Percentiles rank a stretch among this genome's conserved stretches.
These are phyloP conservation scores for Bubalus kerabau DNA, from an alignment of 2,113 vertebrate species.

Conservation along the genomic window DNA sequence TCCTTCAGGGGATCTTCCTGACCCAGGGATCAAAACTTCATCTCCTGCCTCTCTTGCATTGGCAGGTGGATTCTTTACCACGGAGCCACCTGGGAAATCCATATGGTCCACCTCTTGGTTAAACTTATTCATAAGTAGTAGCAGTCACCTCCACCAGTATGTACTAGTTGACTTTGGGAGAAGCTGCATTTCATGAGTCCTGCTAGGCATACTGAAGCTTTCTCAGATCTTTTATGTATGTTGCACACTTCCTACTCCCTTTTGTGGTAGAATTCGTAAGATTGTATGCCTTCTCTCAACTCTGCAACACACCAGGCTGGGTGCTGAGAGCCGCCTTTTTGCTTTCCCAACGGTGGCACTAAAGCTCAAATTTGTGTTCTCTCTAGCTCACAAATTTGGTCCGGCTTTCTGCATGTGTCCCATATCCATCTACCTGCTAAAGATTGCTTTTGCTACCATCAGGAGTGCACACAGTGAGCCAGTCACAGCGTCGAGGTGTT, in stretches of 20 bases:
- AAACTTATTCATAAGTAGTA: neutral
- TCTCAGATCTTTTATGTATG: neutral
- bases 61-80: neutral
- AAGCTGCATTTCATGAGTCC: neutral
- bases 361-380: neutral
- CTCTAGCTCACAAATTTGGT: neutral
- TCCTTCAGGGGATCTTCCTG: neutral
- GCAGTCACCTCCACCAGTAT: neutral
- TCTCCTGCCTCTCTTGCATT: neutral
- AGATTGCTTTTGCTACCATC: neutral
- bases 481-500: neutral
- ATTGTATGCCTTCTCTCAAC: neutral
- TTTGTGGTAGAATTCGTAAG: neutral
- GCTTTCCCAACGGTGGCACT: rapidly evolving
- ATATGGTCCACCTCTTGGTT: neutral
- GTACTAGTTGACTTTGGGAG: neutral
- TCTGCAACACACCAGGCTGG: neutral
- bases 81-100: neutral
- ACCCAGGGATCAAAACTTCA: neutral
- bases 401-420: neutral
- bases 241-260: neutral
- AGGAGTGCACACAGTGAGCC: neutral
- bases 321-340: neutral
- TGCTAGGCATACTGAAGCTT: neutral
- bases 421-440: neutral